Evolutionary conservation across 2,888 invertebrate species (phyloP), one percentile per base, ranked within the genome.

Genomic region (Pilophorus perplexus): DNA sequence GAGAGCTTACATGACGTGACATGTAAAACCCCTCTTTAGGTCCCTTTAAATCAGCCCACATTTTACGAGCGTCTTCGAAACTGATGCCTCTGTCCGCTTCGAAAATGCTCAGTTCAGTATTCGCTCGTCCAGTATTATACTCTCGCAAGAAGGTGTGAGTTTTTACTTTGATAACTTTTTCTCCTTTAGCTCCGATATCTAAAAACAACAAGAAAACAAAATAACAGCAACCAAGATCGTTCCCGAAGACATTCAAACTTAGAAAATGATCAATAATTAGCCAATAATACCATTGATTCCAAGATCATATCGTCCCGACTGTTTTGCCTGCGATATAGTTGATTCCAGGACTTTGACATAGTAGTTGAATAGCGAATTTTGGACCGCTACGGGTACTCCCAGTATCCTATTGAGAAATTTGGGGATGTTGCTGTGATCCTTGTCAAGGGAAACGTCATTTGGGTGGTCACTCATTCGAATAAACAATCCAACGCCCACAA

Each of bases 341-440:
- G 94, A 93, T 20, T 88, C 84, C 69, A 99, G 82, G 0, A 97
- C 97, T 75, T 96, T 94, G 0, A 94, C 94, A 79, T 99, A 99
- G 79, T 97, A 99, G 74, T 93, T 90, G 80, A 99, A 99, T 2
- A 99, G 79, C 52, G 93, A 84, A 80, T 99, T 99, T 79, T 99
- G 99, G 57, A 98, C 80, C 55, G 93, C 92, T 3, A 99, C 98
- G 0, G 94, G 94, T 88, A 99, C 92, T 28, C 99, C 99, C 69
- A 99, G 83, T 74, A 99, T 94, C 57, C 93, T 84, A 79, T 99
- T 99, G 69, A 99, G 84, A 83, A 99, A 99, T 82, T 98, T 99
- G 70, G 94, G 92, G 84, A 99, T 97, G 77, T 95, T 95, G 79
- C 91, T 93, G 78, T 93, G 93, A 75, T 96, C 96, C 80, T 94